Percentiles rank a stretch among this genome's conserved stretches.
These are phyloP conservation scores for Mormyrops attenuatus DNA, from an alignment of 2,797 vertebrate species.

Conservation along the genomic window DNA sequence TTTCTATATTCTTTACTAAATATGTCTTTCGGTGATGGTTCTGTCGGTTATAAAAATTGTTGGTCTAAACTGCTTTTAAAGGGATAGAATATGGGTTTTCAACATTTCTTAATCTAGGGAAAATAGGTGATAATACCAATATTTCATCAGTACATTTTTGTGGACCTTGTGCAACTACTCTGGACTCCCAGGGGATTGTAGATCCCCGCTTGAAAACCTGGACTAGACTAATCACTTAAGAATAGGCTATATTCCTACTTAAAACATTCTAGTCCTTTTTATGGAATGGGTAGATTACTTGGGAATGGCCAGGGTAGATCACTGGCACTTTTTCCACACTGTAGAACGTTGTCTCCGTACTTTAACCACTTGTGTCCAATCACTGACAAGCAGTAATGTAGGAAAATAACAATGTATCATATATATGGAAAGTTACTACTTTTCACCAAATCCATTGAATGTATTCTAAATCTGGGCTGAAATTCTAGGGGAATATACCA, in stretches of 20 bases:
- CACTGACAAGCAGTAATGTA: not conserved
- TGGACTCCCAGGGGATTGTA: not conserved
- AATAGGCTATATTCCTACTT: conserved; percentile 55
- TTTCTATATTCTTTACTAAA: conserved; percentile 40
- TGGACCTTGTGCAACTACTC: not conserved
- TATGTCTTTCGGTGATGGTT: conserved; percentile 61
- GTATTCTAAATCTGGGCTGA: conserved; percentile 54
- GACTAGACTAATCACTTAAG: not conserved
- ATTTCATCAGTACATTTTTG: not conserved
- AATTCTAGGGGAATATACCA: conserved; percentile 61
- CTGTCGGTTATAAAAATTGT: conserved; percentile 52
- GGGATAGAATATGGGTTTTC: conserved; percentile 41
- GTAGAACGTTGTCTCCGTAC: not conserved
- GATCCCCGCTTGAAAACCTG: not conserved
- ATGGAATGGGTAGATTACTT: not conserved
- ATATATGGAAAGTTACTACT: not conserved
- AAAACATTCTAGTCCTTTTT: conserved; percentile 31
- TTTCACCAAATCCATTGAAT: conserved; percentile 1
- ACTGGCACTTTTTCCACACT: not conserved
- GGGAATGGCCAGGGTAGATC: not conserved
- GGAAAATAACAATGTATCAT: not conserved
- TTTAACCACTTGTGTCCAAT: not conserved
- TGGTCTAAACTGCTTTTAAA: conserved; percentile 66
- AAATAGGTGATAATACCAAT: not conserved
- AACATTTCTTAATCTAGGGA: conserved; percentile 51